Evolutionary conservation across 2,113 vertebrate genomes (phyloP).

Genomic region (Eleginops maclovinus): DNA sequence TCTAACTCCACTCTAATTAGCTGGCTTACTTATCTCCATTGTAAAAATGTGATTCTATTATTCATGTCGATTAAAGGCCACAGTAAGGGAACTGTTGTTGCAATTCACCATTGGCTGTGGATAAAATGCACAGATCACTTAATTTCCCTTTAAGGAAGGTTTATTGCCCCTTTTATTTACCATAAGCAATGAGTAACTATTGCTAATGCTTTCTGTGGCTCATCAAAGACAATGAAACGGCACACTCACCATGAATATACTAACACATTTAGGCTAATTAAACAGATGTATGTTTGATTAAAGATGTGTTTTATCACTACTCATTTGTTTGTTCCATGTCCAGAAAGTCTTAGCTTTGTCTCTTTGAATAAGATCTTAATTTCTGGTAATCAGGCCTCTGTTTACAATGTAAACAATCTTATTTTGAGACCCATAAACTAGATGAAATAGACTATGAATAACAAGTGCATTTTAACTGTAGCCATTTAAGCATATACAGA

Average conservation of each 20-base stretch:
- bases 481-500: background rate
- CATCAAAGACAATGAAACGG: background rate
- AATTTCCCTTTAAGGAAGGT: constrained; percentile 6
- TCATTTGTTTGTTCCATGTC: constrained; percentile 11
- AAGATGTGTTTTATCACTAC: background rate
- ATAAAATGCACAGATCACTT: constrained; percentile 14
- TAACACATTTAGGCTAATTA: background rate
- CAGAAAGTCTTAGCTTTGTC: background rate
- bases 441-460: background rate
- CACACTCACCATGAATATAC: background rate
- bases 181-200: background rate
- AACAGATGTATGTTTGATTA: constrained; percentile 15
- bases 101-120: background rate
- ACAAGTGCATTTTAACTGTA: background rate
- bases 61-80: constrained; percentile 36
- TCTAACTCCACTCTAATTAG: constrained; percentile 36
- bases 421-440: background rate
- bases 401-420: background rate
- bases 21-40: constrained; percentile 17
- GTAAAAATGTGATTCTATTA: constrained; percentile 39
- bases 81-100: constrained; percentile 13
- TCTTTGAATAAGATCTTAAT: constrained; percentile 10
- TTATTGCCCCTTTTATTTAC: constrained; percentile 5
- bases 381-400: background rate
- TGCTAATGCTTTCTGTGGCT: background rate